A percentile compares a stretch with the other conserved stretches of the same genome.
These are phyloP conservation scores for Leptinotarsa lineolata DNA, from an alignment of 1,140 invertebrate genomes.

Conservation along the genomic window DNA sequence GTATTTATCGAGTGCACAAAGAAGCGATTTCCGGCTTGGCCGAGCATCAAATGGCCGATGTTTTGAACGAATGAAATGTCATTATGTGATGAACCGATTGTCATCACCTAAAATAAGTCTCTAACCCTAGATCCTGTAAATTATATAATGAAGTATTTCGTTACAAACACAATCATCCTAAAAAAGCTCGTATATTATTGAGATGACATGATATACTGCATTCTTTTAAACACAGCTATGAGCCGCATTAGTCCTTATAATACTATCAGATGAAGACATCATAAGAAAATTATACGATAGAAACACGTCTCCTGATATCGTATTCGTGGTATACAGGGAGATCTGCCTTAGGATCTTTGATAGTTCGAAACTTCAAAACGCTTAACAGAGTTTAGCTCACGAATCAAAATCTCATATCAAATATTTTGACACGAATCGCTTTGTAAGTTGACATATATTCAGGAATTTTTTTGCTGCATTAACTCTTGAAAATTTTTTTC, in stretches of 20 bases:
- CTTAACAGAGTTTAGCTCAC: too few species aligned
- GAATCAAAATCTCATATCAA: too few species aligned
- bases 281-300: constrained; percentile 16
- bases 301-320: background rate
- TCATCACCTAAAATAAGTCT: constrained; percentile 21
- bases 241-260: background rate
- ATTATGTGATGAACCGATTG: constrained; percentile 20
- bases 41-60: constrained; percentile 16
- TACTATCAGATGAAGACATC: constrained; percentile 21
- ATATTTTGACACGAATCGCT: too few species aligned
- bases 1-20: constrained; percentile 10
- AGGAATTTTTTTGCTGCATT: too few species aligned
- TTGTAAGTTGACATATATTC: too few species aligned
- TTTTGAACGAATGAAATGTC: constrained; percentile 22
- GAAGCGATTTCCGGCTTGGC: constrained; percentile 20
- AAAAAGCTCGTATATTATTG: constrained; percentile 19
- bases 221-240: constrained; percentile 4
- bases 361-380: background rate
- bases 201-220: constrained; percentile 22
- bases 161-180: constrained; percentile 15
- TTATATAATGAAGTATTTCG: constrained; percentile 19
- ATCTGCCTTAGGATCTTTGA: background rate
- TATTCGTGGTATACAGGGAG: constrained; percentile 2
- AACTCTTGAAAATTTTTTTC: too few species aligned
- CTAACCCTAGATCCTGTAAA: constrained; percentile 8